Evolutionary conservation across 2,113 vertebrate genomes (phyloP).

Genomic region (Dendropsophus ebraccatus): DNA sequence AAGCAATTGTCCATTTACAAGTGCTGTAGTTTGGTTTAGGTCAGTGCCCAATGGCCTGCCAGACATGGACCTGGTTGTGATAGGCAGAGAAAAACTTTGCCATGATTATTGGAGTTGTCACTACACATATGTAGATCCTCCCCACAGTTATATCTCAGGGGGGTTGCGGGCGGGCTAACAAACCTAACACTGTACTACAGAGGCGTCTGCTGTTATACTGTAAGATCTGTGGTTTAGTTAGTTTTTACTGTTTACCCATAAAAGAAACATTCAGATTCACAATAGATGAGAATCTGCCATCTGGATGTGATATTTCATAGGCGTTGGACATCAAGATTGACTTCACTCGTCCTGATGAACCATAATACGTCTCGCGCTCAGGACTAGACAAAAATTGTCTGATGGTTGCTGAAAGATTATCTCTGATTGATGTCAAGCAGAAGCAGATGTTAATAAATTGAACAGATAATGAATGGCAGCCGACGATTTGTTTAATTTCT

Average conservation of each 20-base stretch:
- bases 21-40: too few relatives aligned
- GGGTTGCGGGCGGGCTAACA: not conserved
- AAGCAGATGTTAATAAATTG: constrained; percentile 54
- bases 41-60: too few relatives aligned
- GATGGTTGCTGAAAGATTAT: constrained; percentile 55
- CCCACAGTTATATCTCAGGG: not conserved
- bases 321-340: constrained; percentile 34
- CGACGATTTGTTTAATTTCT: constrained; percentile 55
- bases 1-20: too few relatives aligned
- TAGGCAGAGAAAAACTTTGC: too few relatives aligned
- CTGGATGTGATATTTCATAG: constrained; percentile 39
- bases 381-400: constrained; percentile 46
- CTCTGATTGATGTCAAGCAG: constrained; percentile 56
- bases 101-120: too few relatives aligned
- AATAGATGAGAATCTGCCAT: constrained; percentile 11
- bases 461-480: constrained; percentile 50
- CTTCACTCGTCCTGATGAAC: constrained; percentile 44
- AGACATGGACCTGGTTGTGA: too few relatives aligned
- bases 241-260: constrained; percentile 12
- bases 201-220: not conserved
- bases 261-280: not conserved
- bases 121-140: not conserved
- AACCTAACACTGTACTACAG: not conserved
- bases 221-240: not conserved
- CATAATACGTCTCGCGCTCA: constrained; percentile 42